A percentile compares a stretch with the other conserved stretches of the same genome.
Evolutionary conservation across 2,888 invertebrate species (phyloP).

Genomic region (Allophyes oxyacanthae): DNA sequence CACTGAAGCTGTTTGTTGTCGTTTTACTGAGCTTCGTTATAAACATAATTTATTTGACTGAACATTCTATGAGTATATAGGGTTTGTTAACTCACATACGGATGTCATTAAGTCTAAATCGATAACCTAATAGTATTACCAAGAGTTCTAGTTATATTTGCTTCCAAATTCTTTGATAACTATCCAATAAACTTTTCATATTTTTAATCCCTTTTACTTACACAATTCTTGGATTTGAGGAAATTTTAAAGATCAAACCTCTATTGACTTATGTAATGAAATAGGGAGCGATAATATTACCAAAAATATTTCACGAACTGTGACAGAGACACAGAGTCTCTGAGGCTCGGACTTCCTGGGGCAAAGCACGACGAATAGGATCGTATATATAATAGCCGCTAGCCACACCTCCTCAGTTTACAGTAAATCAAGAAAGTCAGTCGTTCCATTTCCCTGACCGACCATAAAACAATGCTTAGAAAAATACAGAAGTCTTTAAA

Average conservation of each 20-base stretch:
- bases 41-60: constrained; percentile 38
- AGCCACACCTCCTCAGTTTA: constrained; percentile 45
- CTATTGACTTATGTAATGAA: background rate
- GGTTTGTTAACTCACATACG: constrained; percentile 20
- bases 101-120: constrained; percentile 23
- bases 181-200: too few relatives aligned
- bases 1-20: constrained; percentile 40
- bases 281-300: constrained; percentile 1
- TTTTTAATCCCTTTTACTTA: too few relatives aligned
- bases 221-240: background rate
- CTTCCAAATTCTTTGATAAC: too few relatives aligned
- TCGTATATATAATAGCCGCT: constrained; percentile 39
- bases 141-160: too few relatives aligned
- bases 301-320: constrained; percentile 4
- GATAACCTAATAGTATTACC: background rate
- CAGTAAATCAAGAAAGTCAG: constrained; percentile 48
- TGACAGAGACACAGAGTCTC: constrained; percentile 5
- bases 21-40: constrained; percentile 47
- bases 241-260: background rate
- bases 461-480: constrained; percentile 20
- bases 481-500: background rate
- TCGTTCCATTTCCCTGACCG: constrained; percentile 29
- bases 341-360: constrained; percentile 13
- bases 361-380: constrained; percentile 21
- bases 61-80: constrained; percentile 23